Evolutionary conservation across 2,888 invertebrate genomes (phyloP), one percentile per base, ranked within the genome.

Genomic region (Spatulosminthurus flaviceps): DNA sequence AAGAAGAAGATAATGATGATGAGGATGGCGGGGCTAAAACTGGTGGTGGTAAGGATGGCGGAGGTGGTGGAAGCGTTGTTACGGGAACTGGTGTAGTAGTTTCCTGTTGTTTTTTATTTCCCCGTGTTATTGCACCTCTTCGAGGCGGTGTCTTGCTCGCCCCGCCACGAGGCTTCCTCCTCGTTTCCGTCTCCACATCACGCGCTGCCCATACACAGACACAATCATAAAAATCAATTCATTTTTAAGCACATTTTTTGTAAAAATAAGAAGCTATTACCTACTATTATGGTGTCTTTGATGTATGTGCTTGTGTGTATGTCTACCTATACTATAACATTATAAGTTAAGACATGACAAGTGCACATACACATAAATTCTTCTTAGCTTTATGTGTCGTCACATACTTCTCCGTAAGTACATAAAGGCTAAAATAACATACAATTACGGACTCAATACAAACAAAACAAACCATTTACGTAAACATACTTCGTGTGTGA

Each of bases 101-200:
- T 67, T 67, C 66, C 42, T 28, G 66, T 61, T 73, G 51, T 73
- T 73, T 73, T 42, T 29, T 24, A 70, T 70, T 70, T 42, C 70
- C 73, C 28, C 73, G 60, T 26, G 78, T 73, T 21, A 61, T 29
- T 42, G 75, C 69, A 42, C 72, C 78, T 29, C 82, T 42, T 21
- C 82, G 79, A 66, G 80, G 79, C 22, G 81, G 81, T 70, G 81
- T 60, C 69, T 81, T 81, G 22, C 75, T 70, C 64, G 60, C 71
- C 75, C 72, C 79, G 66, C 72, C 79, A 69, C 81, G 77, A 61
- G 64, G 69, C 70, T 82, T 81, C 60, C 82, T 79, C 64, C 79
- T 82, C 69, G 79, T 80, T 19, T 84, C 83, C 67, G 80, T 79
- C 76, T 84, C 83, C 79, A 77, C 81, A 77, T 79, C 77, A 77